These are phyloP conservation scores for Hirundo rustica DNA, from an alignment of 2,797 vertebrate species.

Conservation along the genomic window DNA sequence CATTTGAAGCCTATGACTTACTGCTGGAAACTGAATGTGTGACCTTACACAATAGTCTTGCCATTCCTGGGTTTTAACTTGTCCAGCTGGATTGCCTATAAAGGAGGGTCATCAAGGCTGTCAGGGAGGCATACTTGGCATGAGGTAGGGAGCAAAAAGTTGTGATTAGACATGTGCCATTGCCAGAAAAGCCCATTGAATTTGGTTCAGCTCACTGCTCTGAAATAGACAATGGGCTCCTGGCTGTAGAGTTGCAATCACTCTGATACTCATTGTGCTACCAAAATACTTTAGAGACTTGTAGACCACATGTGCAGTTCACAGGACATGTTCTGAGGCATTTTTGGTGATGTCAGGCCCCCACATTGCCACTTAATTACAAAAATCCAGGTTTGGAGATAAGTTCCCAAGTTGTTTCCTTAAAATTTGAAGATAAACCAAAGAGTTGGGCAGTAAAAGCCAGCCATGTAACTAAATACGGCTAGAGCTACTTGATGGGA, in stretches of 20 bases:
- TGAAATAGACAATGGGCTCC: neutral
- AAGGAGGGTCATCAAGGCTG: neutral
- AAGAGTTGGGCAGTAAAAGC: neutral
- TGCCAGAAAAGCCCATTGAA: conserved; percentile 14
- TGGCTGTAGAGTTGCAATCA: neutral
- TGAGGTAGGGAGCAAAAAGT: neutral
- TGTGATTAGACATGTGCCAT: neutral
- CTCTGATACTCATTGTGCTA: neutral
- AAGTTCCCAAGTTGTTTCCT: neutral
- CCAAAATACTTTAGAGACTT: neutral
- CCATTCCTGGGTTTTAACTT: neutral
- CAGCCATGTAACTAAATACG: neutral
- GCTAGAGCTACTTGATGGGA: neutral
- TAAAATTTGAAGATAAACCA: neutral
- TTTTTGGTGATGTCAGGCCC: neutral
- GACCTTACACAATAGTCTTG: neutral
- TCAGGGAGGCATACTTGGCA: neutral
- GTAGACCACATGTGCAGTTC: neutral
- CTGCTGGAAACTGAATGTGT: neutral
- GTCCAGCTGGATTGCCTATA: neutral
- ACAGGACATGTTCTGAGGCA: neutral
- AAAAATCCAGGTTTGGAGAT: neutral
- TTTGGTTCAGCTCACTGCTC: neutral
- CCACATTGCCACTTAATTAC: neutral
- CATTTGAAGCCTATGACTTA: conserved; percentile 30